Evolutionary conservation across 1,140 invertebrate species (phyloP), one percentile per base, ranked within the genome.

Genomic region (Drosophila carrolli): DNA sequence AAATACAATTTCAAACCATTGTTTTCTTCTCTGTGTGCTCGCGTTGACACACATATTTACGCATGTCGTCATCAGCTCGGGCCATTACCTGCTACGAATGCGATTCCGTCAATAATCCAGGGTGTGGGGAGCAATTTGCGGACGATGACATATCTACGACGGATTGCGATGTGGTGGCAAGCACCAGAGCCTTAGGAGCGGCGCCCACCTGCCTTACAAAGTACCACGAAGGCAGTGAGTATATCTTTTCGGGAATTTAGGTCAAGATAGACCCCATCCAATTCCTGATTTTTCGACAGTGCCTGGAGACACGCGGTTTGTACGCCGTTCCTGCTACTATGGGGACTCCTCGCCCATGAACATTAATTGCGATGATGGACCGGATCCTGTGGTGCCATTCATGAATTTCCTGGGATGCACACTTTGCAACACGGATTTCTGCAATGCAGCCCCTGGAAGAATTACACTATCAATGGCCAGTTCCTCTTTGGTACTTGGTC

Each of bases 11-110:
- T 32, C 29, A 19, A 11, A n/a, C 46, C 27, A 48, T 51, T 67
- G 60, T 43, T 67, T 50, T 40, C 35, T 10, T 43, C 43, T 6
- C 16, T 48, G 50, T 44, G 51, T 29, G 32, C 54, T 40, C 38
- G 47, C 51, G 56, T 79, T 79, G 75, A 86, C 84, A 88, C 44
- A 86, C 79, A 79, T 82, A 79, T 76, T 55, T 68, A 66, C 51
- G 51, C 56, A 72, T 88, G 70, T 79, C 67, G 82, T 81, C 78
- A 84, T 81, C 81, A 90, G 79, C 62, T 51, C 40, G 57, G 50
- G 78, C 84, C 55, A 91, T 91, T 72, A 86, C 55, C 46, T 91
- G 90, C 82, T 91, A 81, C 51, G 85, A 90, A 72, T 91, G 90
- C 61, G 90, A 91, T 73, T 90, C 90, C 40, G 47, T 84, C 37